Evolutionary conservation across 2,888 invertebrate species (phyloP).

Genomic region (Axea sp.): DNA sequence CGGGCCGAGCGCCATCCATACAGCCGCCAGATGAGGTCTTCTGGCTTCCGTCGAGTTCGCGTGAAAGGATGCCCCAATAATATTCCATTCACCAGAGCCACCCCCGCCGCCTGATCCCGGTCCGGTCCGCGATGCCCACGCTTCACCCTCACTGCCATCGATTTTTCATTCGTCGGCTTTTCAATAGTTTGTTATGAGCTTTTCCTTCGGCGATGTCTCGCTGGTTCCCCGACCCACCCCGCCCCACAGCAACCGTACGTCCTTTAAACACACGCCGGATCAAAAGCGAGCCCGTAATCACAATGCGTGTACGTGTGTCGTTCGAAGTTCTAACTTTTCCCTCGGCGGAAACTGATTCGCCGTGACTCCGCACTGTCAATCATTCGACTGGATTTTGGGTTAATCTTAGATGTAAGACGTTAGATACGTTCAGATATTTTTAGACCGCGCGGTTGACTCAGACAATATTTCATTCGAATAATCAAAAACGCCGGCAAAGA

Average conservation of each 20-base stretch:
- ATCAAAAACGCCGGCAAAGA: no score
- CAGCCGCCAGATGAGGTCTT: constrained; percentile 79
- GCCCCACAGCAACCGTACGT: constrained; percentile 29
- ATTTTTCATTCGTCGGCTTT: constrained; percentile 79
- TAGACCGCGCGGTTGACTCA: no score
- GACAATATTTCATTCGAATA: no score
- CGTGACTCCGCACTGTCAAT: neutral
- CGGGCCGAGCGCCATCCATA: constrained; percentile 76
- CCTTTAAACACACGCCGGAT: constrained; percentile 39
- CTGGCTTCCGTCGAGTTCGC: constrained; percentile 79
- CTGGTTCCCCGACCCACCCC: no score
- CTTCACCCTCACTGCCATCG: constrained; percentile 69
- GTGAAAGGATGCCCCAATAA: constrained; percentile 80
- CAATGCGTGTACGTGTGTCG: constrained; percentile 14
- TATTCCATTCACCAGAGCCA: constrained; percentile 78
- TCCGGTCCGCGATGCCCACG: constrained; percentile 66
- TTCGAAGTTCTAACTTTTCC: constrained; percentile 3
- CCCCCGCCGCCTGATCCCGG: constrained; percentile 54
- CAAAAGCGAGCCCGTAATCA: constrained; percentile 27
- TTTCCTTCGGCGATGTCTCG: constrained; percentile 75
- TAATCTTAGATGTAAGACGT: no score
- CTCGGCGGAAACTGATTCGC: constrained; percentile 14
- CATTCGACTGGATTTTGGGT: no score
- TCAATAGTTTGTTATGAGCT: constrained; percentile 79
- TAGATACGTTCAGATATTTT: no score